phyloP scores from a whole-genome alignment of 2,113 vertebrate species.

The Hyperopisus bebe region DNA sequence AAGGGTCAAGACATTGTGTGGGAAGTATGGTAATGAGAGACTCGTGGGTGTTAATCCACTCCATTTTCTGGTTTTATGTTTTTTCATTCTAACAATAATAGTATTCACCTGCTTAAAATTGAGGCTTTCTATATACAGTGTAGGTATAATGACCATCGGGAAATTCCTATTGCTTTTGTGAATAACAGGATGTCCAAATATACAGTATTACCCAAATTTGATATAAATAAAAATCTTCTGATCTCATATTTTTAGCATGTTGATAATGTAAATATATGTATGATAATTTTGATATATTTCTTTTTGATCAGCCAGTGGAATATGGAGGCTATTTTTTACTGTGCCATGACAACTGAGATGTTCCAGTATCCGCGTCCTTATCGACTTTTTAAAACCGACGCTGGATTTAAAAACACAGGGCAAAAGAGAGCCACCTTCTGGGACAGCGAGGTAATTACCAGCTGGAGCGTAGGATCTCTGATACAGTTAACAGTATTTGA shows the following conservation, averaged over 20 bases:
- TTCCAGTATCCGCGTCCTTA: neutral
- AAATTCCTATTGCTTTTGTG: neutral
- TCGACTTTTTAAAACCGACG: neutral
- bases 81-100: neutral
- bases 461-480: neutral
- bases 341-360: neutral
- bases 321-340: neutral
- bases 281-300: neutral
- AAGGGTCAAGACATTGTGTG: neutral
- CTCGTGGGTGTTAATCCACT: slow-evolving; percentile 6
- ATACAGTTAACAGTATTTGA: neutral
- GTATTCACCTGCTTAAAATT: neutral
- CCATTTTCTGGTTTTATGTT: neutral
- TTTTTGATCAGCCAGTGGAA: neutral
- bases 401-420: neutral
- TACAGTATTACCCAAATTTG: neutral
- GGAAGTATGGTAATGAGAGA: slow-evolving; percentile 11
- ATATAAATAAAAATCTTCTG: neutral
- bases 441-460: neutral
- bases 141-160: neutral
- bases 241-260: neutral
- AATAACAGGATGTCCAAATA: neutral
- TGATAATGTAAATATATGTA: neutral
- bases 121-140: too few relatives aligned
- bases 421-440: neutral